Conservation (phyloP, 30 jellyfish, hydroid and myxozoan species). For the Haliclystus octoradiatus region DNA sequence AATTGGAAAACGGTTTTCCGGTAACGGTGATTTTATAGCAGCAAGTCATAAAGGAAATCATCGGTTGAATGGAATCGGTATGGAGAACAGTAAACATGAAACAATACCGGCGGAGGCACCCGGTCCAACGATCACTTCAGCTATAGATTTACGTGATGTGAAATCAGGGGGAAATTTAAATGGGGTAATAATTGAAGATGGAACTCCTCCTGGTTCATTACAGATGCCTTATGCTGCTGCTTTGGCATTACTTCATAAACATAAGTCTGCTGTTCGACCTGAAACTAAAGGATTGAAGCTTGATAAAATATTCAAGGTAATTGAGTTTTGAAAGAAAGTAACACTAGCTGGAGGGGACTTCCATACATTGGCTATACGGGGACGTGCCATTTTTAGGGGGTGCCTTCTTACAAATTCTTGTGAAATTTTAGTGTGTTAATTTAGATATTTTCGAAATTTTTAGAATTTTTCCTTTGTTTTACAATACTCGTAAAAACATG, state of each 20-base stretch:
- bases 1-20: constrained; percentile 35
- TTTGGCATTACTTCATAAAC: too few species aligned
- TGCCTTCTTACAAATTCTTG: too few species aligned
- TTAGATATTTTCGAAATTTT: too few species aligned
- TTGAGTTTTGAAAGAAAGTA: background rate
- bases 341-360: too few species aligned
- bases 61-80: constrained; percentile 35
- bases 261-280: too few species aligned
- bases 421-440: too few species aligned
- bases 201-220: constrained; percentile 41
- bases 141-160: constrained; percentile 18
- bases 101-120: constrained; percentile 25
- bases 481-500: too few species aligned
- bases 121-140: constrained; percentile 49
- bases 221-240: constrained; percentile 13
- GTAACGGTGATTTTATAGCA: constrained; percentile 53
- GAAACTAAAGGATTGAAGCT: too few species aligned
- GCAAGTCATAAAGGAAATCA: constrained; percentile 46
- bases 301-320: constrained; percentile 14
- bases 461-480: too few species aligned
- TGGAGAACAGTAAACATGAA: constrained; percentile 30
- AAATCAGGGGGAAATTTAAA: constrained; percentile 10
- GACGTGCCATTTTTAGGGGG: too few species aligned
- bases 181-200: constrained; percentile 33
- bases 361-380: too few species aligned